phyloP scores from a whole-genome alignment of 2,888 invertebrate species.

The Axea sp. region DNA sequence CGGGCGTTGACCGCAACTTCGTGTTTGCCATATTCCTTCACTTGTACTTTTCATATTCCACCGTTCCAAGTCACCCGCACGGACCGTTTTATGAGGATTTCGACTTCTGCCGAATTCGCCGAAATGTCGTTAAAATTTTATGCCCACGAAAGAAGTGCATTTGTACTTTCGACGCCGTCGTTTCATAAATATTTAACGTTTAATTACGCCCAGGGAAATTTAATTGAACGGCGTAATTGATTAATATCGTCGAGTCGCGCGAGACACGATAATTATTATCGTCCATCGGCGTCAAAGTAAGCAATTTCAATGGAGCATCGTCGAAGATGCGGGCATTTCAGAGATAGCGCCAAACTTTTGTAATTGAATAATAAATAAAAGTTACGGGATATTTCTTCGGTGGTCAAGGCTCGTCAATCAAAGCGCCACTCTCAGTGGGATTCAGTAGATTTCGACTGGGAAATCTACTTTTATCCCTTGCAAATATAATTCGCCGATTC shows the following conservation, averaged over 20 bases:
- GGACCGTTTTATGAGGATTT: conserved; percentile 20
- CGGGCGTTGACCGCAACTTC: conserved; percentile 73
- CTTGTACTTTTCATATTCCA: conserved; percentile 54
- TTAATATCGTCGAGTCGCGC: conserved; percentile 6
- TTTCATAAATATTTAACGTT: conserved; percentile 23
- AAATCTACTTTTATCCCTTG: no score
- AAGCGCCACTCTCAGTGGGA: no score
- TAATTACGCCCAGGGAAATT: conserved; percentile 4
- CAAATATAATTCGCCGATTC: no score
- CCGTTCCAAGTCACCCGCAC: conserved; percentile 1
- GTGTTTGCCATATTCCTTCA: conserved; percentile 39
- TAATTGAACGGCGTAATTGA: conserved; percentile 18
- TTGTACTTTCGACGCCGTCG: not conserved
- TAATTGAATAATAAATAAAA: no score
- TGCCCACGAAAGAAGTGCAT: conserved; percentile 1
- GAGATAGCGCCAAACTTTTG: no score
- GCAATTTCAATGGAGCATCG: conserved; percentile 4
- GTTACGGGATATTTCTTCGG: no score
- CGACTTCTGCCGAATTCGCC: conserved; percentile 17
- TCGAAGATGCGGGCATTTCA: no score
- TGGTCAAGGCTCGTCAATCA: no score
- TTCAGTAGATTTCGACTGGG: no score
- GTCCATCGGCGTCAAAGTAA: conserved; percentile 7
- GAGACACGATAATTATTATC: conserved; percentile 14
- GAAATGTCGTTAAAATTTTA: conserved; percentile 22